A percentile compares a stretch with the other conserved stretches of the same genome.
Evolutionary conservation across 2,113 vertebrate genomes (phyloP).

Genomic region (Delphinus delphis): DNA sequence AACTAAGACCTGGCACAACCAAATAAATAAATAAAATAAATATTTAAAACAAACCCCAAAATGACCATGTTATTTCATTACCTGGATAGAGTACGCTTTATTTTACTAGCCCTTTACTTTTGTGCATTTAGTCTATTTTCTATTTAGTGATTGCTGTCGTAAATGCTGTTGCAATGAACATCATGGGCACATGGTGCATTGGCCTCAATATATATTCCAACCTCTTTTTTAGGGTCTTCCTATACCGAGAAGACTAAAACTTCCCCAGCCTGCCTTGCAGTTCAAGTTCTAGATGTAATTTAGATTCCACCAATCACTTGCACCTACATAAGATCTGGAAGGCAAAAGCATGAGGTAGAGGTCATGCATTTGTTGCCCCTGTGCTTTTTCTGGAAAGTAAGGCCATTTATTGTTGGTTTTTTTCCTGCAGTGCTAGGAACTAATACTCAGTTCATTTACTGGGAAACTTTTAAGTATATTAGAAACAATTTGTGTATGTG

Average conservation of each 20-base stretch:
- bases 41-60: not conserved
- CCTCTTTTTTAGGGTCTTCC: not conserved
- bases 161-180: not conserved
- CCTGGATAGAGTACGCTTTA: not conserved
- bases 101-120: not conserved
- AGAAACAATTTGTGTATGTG: too few species aligned
- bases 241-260: not conserved
- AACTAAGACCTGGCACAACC: too few species aligned
- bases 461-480: too few species aligned
- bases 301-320: not conserved
- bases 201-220: not conserved
- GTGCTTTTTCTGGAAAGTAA: not conserved
- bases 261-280: not conserved
- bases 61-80: not conserved
- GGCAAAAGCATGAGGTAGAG: not conserved
- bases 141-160: not conserved
- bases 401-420: not conserved
- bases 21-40: too few species aligned
- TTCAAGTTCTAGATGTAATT: not conserved
- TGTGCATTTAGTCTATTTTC: not conserved
- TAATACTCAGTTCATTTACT: too few species aligned
- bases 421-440: too few species aligned
- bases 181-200: not conserved
- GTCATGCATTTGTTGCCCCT: not conserved
- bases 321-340: not conserved